These are phyloP conservation scores for Selene dorsalis DNA, from an alignment of 2,797 vertebrate genomes.

Conservation along the genomic window DNA sequence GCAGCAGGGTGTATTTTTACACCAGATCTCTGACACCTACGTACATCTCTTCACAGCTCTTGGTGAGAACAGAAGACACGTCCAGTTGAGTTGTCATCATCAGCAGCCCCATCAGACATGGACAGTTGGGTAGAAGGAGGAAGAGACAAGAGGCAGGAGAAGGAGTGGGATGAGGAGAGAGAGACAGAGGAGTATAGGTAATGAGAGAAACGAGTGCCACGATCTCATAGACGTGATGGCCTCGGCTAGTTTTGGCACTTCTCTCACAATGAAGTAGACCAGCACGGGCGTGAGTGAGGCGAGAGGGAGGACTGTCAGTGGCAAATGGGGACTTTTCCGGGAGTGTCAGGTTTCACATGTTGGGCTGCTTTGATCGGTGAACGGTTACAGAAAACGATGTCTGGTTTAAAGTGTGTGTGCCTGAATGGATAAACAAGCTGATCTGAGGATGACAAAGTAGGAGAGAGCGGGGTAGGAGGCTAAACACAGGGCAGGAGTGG, in stretches of 20 bases:
- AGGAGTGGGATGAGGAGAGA: conserved; percentile 51
- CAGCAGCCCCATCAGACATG: conserved; percentile 60
- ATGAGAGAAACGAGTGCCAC: conserved; percentile 69
- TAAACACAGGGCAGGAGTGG: conserved; percentile 27
- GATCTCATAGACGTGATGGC: conserved; percentile 56
- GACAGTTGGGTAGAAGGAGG: conserved; percentile 66
- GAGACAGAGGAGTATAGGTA: conserved; percentile 61
- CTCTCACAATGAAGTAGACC: conserved; percentile 46
- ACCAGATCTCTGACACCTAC: conserved; percentile 78
- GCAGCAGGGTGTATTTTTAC: conserved; percentile 77
- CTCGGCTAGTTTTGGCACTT: conserved; percentile 51
- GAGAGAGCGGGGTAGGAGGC: conserved; percentile 13
- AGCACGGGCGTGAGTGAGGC: conserved; percentile 50
- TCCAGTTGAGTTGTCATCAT: conserved; percentile 78
- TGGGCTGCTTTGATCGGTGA: conserved; percentile 45
- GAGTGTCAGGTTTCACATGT: conserved; percentile 47
- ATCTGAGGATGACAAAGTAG: conserved; percentile 9
- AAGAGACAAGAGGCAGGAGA: conserved; percentile 23
- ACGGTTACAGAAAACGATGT: conserved; percentile 16
- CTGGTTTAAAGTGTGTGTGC: neutral
- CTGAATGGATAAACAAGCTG: conserved; percentile 34
- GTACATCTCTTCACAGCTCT: conserved; percentile 77
- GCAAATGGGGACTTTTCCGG: conserved; percentile 56
- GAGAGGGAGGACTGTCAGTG: conserved; percentile 40
- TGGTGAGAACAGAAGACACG: conserved; percentile 78